Percentiles rank a stretch among this genome's conserved stretches.
These are phyloP conservation scores for Pollachius pollachius DNA, from an alignment of 2,113 vertebrate species.

Conservation along the genomic window DNA sequence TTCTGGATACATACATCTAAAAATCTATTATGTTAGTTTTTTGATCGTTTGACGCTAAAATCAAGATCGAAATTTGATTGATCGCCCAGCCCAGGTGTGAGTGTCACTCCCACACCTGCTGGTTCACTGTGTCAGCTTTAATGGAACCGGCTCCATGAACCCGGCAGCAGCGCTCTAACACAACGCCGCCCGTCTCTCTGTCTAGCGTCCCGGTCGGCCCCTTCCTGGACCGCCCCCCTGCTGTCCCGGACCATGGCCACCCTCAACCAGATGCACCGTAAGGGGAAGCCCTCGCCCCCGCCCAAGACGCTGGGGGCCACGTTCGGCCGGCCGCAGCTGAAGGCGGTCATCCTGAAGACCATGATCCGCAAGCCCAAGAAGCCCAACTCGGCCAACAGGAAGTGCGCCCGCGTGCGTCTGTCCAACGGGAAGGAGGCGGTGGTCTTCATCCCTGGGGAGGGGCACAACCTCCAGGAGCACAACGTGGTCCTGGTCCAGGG, in stretches of 20 bases:
- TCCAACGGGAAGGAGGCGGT: constrained; percentile 84
- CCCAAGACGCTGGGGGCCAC: constrained; percentile 54
- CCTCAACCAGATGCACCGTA: constrained; percentile 90
- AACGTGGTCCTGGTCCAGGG: constrained; percentile 87
- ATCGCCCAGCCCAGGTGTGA: too few relatives aligned
- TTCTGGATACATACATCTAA: too few relatives aligned
- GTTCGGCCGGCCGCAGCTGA: constrained; percentile 82
- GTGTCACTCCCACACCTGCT: too few relatives aligned
- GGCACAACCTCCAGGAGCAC: constrained; percentile 93
- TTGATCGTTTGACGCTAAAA: too few relatives aligned
- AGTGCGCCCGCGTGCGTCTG: constrained; percentile 85
- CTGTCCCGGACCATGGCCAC: constrained; percentile 81
- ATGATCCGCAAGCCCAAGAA: constrained; percentile 93
- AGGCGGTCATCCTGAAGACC: constrained; percentile 85
- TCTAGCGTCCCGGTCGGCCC: constrained; percentile 27
- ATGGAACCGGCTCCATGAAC: too few relatives aligned
- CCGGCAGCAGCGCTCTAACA: too few relatives aligned
- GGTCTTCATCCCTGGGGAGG: constrained; percentile 87
- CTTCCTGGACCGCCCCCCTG: constrained; percentile 46
- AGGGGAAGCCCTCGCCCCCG: constrained; percentile 57
- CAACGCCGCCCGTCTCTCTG: too few relatives aligned
- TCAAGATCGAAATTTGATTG: too few relatives aligned
- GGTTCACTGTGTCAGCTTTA: too few relatives aligned
- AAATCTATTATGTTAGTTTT: too few relatives aligned
- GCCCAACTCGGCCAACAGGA: constrained; percentile 93